Percentiles rank a stretch among this genome's conserved stretches.
phyloP scores from a whole-genome alignment of 2,888 invertebrate species.

The Pheosia tremula region DNA sequence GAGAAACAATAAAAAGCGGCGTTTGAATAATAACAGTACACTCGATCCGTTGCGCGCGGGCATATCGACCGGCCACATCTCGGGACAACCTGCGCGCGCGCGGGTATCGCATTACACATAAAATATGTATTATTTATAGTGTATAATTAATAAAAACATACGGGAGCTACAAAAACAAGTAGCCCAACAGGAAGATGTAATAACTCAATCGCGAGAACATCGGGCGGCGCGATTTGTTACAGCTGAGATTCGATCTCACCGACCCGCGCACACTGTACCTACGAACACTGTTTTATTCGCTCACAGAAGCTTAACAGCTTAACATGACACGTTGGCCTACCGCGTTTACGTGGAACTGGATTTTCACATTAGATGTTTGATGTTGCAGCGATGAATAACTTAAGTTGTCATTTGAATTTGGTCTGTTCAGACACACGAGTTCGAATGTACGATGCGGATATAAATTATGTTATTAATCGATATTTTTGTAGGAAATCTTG shows the following conservation, averaged over 20 bases:
- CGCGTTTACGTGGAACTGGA: conserved; percentile 62
- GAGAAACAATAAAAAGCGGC: conserved; percentile 73
- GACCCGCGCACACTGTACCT: conserved; percentile 57
- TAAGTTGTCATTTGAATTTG: neutral
- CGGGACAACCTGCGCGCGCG: conserved; percentile 57
- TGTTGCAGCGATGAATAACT: neutral
- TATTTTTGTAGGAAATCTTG: too few species aligned
- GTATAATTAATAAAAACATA: conserved; percentile 83
- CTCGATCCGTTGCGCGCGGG: conserved; percentile 55
- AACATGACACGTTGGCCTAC: conserved; percentile 68
- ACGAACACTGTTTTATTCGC: conserved; percentile 51
- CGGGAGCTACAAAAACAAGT: conserved; percentile 82
- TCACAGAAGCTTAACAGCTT: conserved; percentile 71
- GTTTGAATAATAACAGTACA: conserved; percentile 75
- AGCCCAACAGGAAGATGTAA: conserved; percentile 82
- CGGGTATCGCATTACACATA: conserved; percentile 79
- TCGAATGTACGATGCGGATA: neutral
- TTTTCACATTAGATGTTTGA: conserved; percentile 24
- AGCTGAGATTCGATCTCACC: conserved; percentile 79
- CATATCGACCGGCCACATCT: conserved; percentile 72
- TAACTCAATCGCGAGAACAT: conserved; percentile 82
- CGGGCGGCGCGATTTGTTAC: conserved; percentile 77
- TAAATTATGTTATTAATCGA: neutral
- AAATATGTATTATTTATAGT: conserved; percentile 83
- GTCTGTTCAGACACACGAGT: neutral